phyloP scores from a whole-genome alignment of 2,888 invertebrate genomes.

The Parascotia fuliginaria region DNA sequence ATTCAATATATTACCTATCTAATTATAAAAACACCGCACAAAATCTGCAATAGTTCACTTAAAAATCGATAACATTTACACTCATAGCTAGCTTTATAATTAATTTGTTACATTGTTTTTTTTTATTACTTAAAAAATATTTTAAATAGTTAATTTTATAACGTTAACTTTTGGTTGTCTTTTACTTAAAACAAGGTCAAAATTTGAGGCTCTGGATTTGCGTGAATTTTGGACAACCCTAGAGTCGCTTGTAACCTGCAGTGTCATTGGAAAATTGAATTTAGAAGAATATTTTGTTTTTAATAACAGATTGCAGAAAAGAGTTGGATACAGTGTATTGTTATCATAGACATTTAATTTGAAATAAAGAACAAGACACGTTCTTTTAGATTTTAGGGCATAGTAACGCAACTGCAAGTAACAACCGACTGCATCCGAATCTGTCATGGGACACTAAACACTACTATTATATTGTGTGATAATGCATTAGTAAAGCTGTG shows the following conservation, averaged over 20 bases:
- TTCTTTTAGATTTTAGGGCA: not conserved
- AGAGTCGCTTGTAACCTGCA: constrained; percentile 56
- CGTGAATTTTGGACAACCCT: constrained; percentile 77
- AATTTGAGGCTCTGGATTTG: constrained; percentile 75
- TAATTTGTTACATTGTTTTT: constrained; percentile 85
- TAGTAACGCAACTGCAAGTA: constrained; percentile 45
- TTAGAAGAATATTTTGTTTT: constrained; percentile 13
- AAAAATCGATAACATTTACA: constrained; percentile 85
- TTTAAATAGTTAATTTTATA: constrained; percentile 84
- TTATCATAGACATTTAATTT: not conserved
- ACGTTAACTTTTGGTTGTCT: constrained; percentile 86
- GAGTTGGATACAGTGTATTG: not conserved
- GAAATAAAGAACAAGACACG: not conserved
- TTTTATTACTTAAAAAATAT: constrained; percentile 79
- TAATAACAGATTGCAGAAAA: constrained; percentile 5
- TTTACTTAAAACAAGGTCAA: constrained; percentile 80
- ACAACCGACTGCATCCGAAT: constrained; percentile 47
- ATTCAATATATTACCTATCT: constrained; percentile 87
- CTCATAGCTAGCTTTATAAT: constrained; percentile 85
- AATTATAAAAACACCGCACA: constrained; percentile 86
- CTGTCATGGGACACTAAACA: constrained; percentile 51
- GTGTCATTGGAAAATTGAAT: constrained; percentile 42
- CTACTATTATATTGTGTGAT: constrained; percentile 75
- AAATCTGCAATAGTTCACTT: constrained; percentile 84
- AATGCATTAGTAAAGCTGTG: constrained; percentile 83